Evolutionary conservation across 2,888 invertebrate species (phyloP), one percentile per base, ranked within the genome.

Genomic region (Caenorhabditis uteleia): DNA sequence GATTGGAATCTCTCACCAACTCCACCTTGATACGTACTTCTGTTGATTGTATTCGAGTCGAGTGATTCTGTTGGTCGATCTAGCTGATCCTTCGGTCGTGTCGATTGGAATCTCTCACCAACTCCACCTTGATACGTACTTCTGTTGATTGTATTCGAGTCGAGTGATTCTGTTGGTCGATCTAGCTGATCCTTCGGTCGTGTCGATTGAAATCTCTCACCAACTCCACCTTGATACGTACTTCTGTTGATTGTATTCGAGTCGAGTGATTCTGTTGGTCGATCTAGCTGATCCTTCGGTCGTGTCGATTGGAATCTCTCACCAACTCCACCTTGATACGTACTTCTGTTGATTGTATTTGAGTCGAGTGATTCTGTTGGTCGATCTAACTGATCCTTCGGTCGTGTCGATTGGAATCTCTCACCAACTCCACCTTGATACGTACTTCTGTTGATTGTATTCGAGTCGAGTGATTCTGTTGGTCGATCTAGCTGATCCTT

Each of bases 401-500:
- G 50, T 7, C 50, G 20, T 7, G 33, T 42, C 7, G 50, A 31
- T 16, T 42, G 42, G 25, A 33, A 50, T 33, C 50, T 42, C 16
- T 50, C 50, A 6, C 50, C 50, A 23, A 29, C 20, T 3, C 50
- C 50, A 14, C 50, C 50, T 50, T 50, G 50, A 33, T 50, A 50
- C 3, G 50, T 50, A 3, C 33, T 23, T 16, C 49, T 27, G n/a
- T 49, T 49, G 49, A 49, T 40, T 18, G 49, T 49, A 14, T 18
- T 40, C 2, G 38, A 36, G 21, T 49, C 49, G 2, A 49, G n/a
- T 4, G 49, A 23, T n/a, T 49, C 49, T 20, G 10, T 42, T 14
- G 49, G 40, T 27, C 29, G 26, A 21, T 49, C 49, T 14, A 49
- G 18, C 21, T 20, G 20, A 31, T 49, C 49, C 16, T 49, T 49